phyloP scores from a whole-genome alignment of 2,888 invertebrate genomes.

The Eristalis pertinax region DNA sequence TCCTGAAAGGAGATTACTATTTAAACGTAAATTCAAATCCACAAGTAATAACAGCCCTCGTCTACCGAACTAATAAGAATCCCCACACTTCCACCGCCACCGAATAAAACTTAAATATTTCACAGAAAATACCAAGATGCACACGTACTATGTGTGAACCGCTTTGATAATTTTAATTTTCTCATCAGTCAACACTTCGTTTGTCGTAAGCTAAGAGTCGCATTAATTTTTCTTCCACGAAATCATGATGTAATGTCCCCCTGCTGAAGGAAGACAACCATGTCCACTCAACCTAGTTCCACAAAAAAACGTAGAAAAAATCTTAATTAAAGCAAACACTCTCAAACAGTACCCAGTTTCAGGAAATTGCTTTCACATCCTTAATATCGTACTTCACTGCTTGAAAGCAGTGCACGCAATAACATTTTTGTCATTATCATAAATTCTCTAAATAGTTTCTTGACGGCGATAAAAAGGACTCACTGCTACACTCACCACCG shows the following conservation, averaged over 20 bases:
- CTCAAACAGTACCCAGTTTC: neutral
- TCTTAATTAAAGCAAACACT: conserved; percentile 25
- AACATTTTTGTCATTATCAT: conserved; percentile 52
- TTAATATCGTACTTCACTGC: neutral
- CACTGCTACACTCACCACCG: conserved; percentile 1
- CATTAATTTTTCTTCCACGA: no score
- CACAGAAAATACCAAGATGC: no score
- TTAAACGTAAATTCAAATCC: no score
- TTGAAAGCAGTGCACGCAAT: conserved; percentile 40
- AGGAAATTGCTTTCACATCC: neutral
- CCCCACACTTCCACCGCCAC: no score
- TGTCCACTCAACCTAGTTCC: neutral
- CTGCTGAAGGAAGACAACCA: neutral
- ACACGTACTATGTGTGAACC: no score
- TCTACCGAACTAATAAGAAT: no score
- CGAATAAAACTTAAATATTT: no score
- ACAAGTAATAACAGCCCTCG: no score
- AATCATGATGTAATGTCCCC: neutral
- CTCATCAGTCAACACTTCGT: no score
- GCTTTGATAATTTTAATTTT: no score
- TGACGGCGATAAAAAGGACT: conserved; percentile 2
- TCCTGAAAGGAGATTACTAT: no score
- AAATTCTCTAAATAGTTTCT: conserved; percentile 32
- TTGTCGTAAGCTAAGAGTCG: no score
- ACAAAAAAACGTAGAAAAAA: neutral